phyloP scores from a whole-genome alignment of 1,140 invertebrate genomes.

The Araneus ventricosus region DNA sequence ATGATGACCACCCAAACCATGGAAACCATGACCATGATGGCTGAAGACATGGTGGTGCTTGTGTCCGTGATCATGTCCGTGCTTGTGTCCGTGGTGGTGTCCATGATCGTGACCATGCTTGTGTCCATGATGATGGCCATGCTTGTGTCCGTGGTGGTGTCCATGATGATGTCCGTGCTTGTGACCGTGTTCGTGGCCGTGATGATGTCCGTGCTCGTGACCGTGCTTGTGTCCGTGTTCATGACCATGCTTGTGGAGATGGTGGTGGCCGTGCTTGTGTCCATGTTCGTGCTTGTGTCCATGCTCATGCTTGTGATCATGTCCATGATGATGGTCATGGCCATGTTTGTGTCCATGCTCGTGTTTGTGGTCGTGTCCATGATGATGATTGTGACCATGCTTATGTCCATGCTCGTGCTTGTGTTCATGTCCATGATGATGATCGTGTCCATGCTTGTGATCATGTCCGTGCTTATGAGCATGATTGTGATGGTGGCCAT shows the following conservation, averaged over 20 bases:
- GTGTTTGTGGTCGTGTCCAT: conserved; percentile 59
- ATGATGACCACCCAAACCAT: conserved; percentile 35
- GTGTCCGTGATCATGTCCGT: conserved; percentile 56
- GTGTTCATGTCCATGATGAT: conserved; percentile 57
- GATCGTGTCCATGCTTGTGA: conserved; percentile 59
- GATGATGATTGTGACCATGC: conserved; percentile 46
- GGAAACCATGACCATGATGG: conserved; percentile 59
- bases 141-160: conserved; percentile 56
- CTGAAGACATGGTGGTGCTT: conserved; percentile 46
- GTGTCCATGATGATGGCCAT: conserved; percentile 50
- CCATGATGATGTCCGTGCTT: conserved; percentile 57
- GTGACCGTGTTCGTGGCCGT: conserved; percentile 57
- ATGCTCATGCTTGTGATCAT: conserved; percentile 66
- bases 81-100: conserved; percentile 53
- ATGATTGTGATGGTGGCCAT: conserved; percentile 58
- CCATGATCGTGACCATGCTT: conserved; percentile 51
- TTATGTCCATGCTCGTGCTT: conserved; percentile 60
- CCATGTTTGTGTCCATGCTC: conserved; percentile 62
- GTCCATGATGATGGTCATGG: conserved; percentile 49
- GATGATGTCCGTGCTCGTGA: conserved; percentile 49
- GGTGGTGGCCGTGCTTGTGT: conserved; percentile 60
- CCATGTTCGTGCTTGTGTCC: conserved; percentile 54
- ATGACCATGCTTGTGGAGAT: conserved; percentile 53
- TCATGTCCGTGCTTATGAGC: conserved; percentile 53
- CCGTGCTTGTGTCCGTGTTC: conserved; percentile 67